These are phyloP conservation scores for Meghimatium bilineatum DNA, from an alignment of 2,888 invertebrate species.

Conservation along the genomic window DNA sequence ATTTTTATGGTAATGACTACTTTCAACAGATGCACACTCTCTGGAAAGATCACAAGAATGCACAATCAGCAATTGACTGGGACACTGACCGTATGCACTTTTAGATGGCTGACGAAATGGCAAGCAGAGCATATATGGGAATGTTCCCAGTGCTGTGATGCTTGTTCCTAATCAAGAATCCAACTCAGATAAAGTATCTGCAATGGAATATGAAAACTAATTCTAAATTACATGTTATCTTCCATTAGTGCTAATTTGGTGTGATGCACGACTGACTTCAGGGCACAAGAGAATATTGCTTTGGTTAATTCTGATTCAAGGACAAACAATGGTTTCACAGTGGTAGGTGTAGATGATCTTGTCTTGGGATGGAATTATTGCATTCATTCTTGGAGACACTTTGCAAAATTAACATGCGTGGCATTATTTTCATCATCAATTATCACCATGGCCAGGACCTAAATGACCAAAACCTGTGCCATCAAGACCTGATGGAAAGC, in stretches of 20 bases:
- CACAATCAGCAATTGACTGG: no score
- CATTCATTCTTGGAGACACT: no score
- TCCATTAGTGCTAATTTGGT: background rate
- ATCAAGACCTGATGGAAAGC: slow-evolving; percentile 34
- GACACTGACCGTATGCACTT: no score
- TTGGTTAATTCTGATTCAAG: background rate
- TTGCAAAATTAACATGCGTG: background rate
- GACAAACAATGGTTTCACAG: background rate
- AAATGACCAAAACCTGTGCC: slow-evolving; percentile 40
- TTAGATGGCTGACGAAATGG: no score
- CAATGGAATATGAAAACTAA: background rate
- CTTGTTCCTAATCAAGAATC: background rate
- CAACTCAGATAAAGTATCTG: background rate
- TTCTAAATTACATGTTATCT: background rate
- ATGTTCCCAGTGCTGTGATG: no score
- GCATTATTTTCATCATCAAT: background rate
- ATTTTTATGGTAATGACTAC: no score
- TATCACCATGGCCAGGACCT: slow-evolving; percentile 21
- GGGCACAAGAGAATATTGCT: background rate
- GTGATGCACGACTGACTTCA: background rate
- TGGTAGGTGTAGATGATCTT: background rate
- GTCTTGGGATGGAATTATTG: background rate
- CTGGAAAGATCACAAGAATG: no score
- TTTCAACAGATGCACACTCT: no score
- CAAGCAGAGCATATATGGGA: no score